Conservation (phyloP, 2,888 invertebrate species). For the Drosophila paracracens region DNA sequence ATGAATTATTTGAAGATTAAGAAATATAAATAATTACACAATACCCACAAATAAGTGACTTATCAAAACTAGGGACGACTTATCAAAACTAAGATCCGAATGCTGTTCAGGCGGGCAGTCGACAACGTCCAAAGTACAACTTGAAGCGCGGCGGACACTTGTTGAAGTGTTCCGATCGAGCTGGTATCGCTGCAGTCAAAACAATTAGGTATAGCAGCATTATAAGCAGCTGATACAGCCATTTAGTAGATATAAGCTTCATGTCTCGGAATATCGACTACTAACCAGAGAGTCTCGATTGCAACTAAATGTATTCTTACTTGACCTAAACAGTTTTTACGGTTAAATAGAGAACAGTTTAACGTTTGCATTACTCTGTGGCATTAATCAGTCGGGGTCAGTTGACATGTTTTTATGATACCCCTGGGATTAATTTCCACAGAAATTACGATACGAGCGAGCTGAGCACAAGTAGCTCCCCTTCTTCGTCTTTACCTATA, state of each 20-base stretch:
- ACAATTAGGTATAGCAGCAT: conserved; percentile 27
- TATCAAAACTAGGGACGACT: neutral
- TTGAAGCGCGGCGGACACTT: conserved; percentile 41
- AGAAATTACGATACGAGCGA: conserved; percentile 15
- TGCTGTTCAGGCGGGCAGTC: conserved; percentile 40
- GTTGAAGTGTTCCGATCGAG: neutral
- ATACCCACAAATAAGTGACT: conserved; percentile 1
- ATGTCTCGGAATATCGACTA: conserved; percentile 15
- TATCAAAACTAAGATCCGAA: neutral
- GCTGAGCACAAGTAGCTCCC: conserved; percentile 16
- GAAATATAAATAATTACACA: neutral
- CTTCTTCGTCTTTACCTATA: neutral
- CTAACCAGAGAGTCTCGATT: conserved; percentile 11
- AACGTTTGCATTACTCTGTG: neutral
- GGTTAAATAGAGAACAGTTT: conserved; percentile 13
- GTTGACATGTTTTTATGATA: conserved; percentile 18
- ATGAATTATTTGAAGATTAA: neutral
- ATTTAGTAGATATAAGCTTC: conserved; percentile 24
- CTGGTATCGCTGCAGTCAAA: conserved; percentile 13
- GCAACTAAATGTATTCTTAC: conserved; percentile 29
- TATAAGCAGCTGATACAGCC: conserved; percentile 29
- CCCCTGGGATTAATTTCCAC: conserved; percentile 30
- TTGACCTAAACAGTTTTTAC: conserved; percentile 13
- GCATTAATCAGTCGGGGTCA: conserved; percentile 24
- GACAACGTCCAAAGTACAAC: conserved; percentile 56